These are phyloP conservation scores for Halichoerus grypus DNA, from an alignment of 2,113 vertebrate species.

Conservation along the genomic window DNA sequence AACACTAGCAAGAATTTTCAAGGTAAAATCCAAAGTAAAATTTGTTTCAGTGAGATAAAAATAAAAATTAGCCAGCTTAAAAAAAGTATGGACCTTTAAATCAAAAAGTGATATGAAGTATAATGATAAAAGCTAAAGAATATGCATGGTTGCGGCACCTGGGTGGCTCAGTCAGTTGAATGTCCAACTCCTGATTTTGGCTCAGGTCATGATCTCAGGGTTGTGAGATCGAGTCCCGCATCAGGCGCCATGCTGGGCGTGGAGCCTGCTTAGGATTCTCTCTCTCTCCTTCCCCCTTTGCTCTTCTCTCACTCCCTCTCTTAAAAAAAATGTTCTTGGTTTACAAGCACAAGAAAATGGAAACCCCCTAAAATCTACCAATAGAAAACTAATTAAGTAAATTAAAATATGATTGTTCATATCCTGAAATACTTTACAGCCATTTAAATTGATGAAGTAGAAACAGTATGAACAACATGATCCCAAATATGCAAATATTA, in stretches of 20 bases:
- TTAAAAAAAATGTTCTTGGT: not conserved
- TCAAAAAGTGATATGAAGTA: not conserved
- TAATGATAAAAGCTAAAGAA: not conserved
- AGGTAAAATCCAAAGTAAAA: not conserved
- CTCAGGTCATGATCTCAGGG: not conserved
- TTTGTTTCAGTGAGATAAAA: not conserved
- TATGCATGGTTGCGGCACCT: not conserved
- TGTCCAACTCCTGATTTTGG: not conserved
- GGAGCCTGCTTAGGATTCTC: not conserved
- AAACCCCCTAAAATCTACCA: not conserved
- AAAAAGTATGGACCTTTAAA: not conserved
- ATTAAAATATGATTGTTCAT: not conserved
- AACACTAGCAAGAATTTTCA: constrained; percentile 15
- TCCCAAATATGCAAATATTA: not conserved
- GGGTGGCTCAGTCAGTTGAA: not conserved
- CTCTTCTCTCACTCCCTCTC: not conserved
- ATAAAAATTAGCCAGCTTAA: not conserved
- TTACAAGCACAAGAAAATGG: not conserved
- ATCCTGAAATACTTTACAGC: not conserved
- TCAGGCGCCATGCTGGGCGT: too few species aligned
- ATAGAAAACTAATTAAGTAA: not conserved
- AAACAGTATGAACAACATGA: not conserved
- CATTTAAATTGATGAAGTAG: not conserved
- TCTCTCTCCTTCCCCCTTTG: not conserved
- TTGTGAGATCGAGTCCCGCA: not conserved